Conservation (phyloP, 2,797 vertebrate species). For the Loriculus beryllinus region DNA sequence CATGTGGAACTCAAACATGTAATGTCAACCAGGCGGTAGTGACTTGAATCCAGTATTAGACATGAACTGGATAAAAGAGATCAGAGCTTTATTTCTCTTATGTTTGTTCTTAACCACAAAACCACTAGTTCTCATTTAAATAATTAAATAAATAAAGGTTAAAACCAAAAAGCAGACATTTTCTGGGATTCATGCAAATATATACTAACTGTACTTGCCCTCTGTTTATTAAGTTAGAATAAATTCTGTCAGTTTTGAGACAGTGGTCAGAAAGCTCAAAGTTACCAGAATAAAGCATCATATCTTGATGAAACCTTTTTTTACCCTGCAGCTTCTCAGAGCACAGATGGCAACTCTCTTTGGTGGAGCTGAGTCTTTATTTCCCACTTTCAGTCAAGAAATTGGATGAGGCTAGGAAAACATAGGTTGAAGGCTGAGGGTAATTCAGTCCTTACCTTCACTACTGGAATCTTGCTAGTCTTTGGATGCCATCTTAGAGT, state of each 20-base stretch:
- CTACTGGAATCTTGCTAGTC: background rate
- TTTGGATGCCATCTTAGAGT: background rate
- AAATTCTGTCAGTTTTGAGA: constrained; percentile 3
- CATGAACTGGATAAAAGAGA: background rate
- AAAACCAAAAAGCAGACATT: background rate
- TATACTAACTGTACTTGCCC: background rate
- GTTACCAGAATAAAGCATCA: constrained; percentile 13
- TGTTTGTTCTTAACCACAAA: background rate
- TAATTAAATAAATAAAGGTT: background rate
- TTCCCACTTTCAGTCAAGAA: background rate
- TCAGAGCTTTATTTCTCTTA: background rate
- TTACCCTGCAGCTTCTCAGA: background rate
- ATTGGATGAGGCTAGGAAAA: background rate
- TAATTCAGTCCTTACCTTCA: background rate
- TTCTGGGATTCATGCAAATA: background rate
- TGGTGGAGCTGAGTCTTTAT: background rate
- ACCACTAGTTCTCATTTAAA: background rate
- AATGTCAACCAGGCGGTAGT: background rate
- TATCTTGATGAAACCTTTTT: background rate
- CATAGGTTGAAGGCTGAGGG: background rate
- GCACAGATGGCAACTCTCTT: background rate
- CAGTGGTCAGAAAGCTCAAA: background rate
- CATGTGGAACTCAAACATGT: background rate
- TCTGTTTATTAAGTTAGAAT: background rate
- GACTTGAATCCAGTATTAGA: background rate